Conservation (phyloP, 1,140 invertebrate genomes). For the Vanessa atalanta region DNA sequence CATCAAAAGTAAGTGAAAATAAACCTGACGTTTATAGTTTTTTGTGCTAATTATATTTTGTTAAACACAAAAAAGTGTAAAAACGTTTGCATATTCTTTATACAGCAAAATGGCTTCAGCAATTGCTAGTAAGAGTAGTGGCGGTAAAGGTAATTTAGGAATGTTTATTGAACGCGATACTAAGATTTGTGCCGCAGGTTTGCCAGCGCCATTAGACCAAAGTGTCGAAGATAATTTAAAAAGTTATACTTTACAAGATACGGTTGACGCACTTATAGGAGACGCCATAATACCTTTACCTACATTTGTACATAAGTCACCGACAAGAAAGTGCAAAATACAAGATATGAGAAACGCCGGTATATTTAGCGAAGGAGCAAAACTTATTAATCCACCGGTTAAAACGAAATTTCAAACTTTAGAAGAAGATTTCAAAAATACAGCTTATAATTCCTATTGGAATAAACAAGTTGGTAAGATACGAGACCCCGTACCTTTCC, state of each 20-base stretch:
- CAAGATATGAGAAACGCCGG: slow-evolving; percentile 58
- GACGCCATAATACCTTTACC: slow-evolving; percentile 67
- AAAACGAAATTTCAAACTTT: slow-evolving; percentile 78
- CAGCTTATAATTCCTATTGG: slow-evolving; percentile 78
- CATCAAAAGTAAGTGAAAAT: no score
- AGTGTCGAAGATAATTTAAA: slow-evolving; percentile 56
- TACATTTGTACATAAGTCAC: slow-evolving; percentile 46
- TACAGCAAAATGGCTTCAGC: background rate
- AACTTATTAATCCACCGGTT: slow-evolving; percentile 66
- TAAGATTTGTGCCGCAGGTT: slow-evolving; percentile 68
- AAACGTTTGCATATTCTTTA: background rate
- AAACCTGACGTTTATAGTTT: no score
- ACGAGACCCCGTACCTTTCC: slow-evolving; percentile 69
- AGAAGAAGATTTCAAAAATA: slow-evolving; percentile 78
- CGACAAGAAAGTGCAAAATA: slow-evolving; percentile 53
- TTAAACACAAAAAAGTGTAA: no score
- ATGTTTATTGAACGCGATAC: slow-evolving; percentile 61
- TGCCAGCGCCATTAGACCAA: slow-evolving; percentile 59
- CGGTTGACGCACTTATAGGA: slow-evolving; percentile 74
- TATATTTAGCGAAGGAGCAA: slow-evolving; percentile 45
- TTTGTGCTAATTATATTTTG: no score
- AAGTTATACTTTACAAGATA: slow-evolving; percentile 74
- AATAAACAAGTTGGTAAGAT: slow-evolving; percentile 68
- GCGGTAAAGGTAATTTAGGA: slow-evolving; percentile 63
- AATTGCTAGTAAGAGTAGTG: slow-evolving; percentile 25